Conservation (phyloP, 2,888 invertebrate genomes). For the Pherbina coryleti region DNA sequence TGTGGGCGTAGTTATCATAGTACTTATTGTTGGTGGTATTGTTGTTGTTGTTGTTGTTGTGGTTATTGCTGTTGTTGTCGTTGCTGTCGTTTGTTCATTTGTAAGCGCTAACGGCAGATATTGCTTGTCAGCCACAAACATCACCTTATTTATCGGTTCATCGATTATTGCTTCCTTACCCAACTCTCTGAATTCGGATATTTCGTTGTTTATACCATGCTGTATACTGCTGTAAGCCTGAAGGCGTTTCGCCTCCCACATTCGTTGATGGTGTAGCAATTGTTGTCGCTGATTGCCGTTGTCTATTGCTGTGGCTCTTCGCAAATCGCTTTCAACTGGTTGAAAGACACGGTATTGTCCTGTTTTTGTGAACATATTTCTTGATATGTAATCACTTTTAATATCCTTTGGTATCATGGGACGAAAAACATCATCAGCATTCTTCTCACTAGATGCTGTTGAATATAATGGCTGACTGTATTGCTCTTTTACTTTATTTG, state of each 20-base stretch:
- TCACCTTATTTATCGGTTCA: background rate
- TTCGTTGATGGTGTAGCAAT: background rate
- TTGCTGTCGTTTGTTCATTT: background rate
- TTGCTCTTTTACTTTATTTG: background rate
- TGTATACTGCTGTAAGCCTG: background rate
- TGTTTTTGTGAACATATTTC: slow-evolving; percentile 62
- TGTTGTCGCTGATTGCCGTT: background rate
- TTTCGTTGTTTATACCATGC: background rate
- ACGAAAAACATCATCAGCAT: slow-evolving; percentile 59
- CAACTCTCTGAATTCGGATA: background rate
- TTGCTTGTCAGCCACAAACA: background rate
- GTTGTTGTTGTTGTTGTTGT: background rate
- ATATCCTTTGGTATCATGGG: slow-evolving; percentile 60
- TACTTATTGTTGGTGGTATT: background rate
- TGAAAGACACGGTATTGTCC: slow-evolving; percentile 65
- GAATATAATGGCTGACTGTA: background rate
- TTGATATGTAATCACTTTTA: slow-evolving; percentile 59
- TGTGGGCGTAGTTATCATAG: background rate
- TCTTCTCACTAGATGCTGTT: background rate
- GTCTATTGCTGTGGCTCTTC: slow-evolving; percentile 50
- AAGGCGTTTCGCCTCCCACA: background rate
- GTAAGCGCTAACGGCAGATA: background rate
- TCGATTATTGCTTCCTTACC: background rate
- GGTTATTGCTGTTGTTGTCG: slow-evolving; percentile 10
- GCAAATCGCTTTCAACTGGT: slow-evolving; percentile 60